Base-by-base conservation (phyloP, 1,140 invertebrate genomes). In the Globodera rostochiensis region DNA sequence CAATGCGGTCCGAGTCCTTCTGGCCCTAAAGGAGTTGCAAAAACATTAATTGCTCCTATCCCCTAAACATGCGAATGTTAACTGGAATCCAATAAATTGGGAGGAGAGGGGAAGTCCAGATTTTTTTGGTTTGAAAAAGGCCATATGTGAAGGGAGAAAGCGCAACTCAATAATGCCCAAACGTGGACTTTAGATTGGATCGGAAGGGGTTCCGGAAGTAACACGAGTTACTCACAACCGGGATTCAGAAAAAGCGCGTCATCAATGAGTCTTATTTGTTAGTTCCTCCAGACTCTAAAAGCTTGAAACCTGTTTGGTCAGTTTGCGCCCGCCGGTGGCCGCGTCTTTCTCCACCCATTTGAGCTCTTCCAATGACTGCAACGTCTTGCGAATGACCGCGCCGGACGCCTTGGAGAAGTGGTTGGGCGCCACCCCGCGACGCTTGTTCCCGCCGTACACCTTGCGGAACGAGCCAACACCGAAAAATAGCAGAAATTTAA, bases 1-100 rank as follows among this genome's bases (percentile, higher is more conserved):
- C 97, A 90, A 99, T 98, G 89, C 97, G 93, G 91, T 99, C 97
- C 86, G 98, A 92, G 92, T 99, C 97, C 89, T 97, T 93, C 85
- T 95, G 93, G 84, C 97, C 97, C 91, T 97, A 95, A 73, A 87
- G 80, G 50, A 73, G 25, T 74, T 1, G 25, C 69, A 80, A 60
- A n/a, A n/a, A n/a, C n/a, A n/a, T n/a, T n/a, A n/a, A n/a, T n/a
- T n/a, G n/a, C n/a, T n/a, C n/a, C n/a, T n/a, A n/a, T n/a, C n/a
- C n/a, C n/a, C n/a, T n/a, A n/a, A n/a, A n/a, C n/a, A n/a, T n/a
- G n/a, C n/a, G n/a, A n/a, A n/a, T n/a, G n/a, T n/a, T n/a, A n/a
- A n/a, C n/a, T n/a, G n/a, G n/a, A n/a, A n/a, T n/a, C n/a, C n/a
- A n/a, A n/a, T n/a, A n/a, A n/a, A n/a, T n/a, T n/a, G n/a, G n/a